Evolutionary conservation across 1,140 invertebrate species (phyloP).

Genomic region (Anoplophora glabripennis): DNA sequence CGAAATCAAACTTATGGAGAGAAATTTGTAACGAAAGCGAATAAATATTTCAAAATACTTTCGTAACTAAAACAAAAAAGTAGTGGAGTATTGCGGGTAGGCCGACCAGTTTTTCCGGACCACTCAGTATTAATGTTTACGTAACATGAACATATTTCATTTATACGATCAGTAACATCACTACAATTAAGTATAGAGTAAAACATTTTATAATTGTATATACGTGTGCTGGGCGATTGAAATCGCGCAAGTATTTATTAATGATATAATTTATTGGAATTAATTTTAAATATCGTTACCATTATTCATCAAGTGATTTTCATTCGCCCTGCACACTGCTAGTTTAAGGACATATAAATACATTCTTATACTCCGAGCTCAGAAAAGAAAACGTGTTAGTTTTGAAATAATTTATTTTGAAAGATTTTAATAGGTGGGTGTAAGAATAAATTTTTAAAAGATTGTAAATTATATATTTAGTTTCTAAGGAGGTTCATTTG

Average conservation of each 20-base stretch:
- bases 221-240: constrained; percentile 22
- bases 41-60: too few relatives aligned
- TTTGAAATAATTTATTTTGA: constrained; percentile 7
- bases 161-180: constrained; percentile 10
- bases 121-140: constrained; percentile 21
- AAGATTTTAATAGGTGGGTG: constrained; percentile 10
- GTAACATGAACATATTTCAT: constrained; percentile 27
- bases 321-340: constrained; percentile 6
- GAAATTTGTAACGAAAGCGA: too few relatives aligned
- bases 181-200: constrained; percentile 12
- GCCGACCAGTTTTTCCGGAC: not conserved
- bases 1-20: too few relatives aligned
- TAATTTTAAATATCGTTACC: constrained; percentile 23
- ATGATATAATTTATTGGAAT: constrained; percentile 25
- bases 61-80: too few relatives aligned
- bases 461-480: constrained; percentile 27
- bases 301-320: constrained; percentile 11
- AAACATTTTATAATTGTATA: constrained; percentile 24
- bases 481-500: constrained; percentile 19
- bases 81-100: not conserved
- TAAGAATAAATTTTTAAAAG: constrained; percentile 25
- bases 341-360: constrained; percentile 6
- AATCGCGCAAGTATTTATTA: constrained; percentile 15
- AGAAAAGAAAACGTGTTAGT: not conserved
- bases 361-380: constrained; percentile 12